Conservation (phyloP, 2,113 vertebrate genomes). For the Pachypanchax playfairii region DNA sequence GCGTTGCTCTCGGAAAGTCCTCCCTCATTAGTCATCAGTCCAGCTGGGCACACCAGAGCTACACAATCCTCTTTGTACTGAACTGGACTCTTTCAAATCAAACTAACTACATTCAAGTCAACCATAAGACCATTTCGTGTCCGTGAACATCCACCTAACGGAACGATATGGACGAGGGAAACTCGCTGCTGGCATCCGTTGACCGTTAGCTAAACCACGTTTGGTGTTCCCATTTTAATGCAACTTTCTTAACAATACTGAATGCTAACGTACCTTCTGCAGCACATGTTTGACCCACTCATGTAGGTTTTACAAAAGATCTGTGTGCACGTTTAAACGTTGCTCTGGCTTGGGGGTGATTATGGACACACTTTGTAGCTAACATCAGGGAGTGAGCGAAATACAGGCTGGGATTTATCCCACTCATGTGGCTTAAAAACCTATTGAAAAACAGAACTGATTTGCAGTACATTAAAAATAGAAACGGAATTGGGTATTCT, state of each 20-base stretch:
- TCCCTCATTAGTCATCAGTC: slow-evolving; percentile 12
- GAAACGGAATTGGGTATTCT: slow-evolving; percentile 18
- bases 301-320: neutral
- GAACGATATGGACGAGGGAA: neutral
- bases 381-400: slow-evolving; percentile 11
- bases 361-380: slow-evolving; percentile 11
- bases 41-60: neutral
- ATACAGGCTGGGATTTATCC: slow-evolving; percentile 19
- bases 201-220: slow-evolving; percentile 24
- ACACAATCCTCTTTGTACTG: neutral
- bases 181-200: slow-evolving; percentile 11
- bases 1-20: slow-evolving; percentile 1
- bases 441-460: slow-evolving; percentile 22
- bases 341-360: neutral
- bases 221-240: slow-evolving; percentile 4
- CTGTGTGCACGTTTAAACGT: slow-evolving; percentile 9
- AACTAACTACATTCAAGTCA: slow-evolving; percentile 28
- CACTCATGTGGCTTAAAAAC: slow-evolving; percentile 14
- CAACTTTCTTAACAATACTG: slow-evolving; percentile 3
- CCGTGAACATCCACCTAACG: slow-evolving; percentile 5
- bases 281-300: neutral
- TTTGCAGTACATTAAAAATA: slow-evolving; percentile 28
- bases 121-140: slow-evolving; percentile 1
- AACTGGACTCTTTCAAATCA: neutral
- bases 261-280: neutral